Conservation (phyloP, 2,797 vertebrate species). For the Rhincodon typus region DNA sequence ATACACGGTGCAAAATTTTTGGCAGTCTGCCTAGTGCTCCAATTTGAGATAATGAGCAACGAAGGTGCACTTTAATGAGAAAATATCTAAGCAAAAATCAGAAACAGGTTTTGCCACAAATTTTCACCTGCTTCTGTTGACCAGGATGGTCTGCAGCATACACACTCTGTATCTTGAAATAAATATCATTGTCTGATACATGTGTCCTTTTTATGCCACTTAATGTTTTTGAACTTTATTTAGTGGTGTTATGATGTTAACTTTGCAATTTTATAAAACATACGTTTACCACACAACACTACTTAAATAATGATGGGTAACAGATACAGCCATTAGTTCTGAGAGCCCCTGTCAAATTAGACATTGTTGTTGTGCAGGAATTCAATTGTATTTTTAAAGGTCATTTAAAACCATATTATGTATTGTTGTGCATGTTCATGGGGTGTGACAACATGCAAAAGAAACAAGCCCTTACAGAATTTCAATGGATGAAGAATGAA, state of each 20-base stretch:
- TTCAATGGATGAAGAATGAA: background rate
- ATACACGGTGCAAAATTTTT: background rate
- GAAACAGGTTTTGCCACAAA: background rate
- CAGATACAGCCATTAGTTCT: background rate
- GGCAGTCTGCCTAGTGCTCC: background rate
- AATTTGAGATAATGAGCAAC: background rate
- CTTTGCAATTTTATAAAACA: background rate
- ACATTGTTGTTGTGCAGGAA: background rate
- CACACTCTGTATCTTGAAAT: background rate
- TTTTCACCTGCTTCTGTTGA: background rate
- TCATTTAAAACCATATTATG: constrained; percentile 50
- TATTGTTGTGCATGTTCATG: constrained; percentile 40
- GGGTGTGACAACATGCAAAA: constrained; percentile 2
- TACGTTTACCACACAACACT: background rate
- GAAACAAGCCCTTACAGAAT: background rate
- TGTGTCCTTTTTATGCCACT: constrained; percentile 17
- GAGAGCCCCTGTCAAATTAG: background rate
- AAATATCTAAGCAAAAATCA: background rate
- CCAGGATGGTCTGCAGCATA: background rate
- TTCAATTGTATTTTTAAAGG: constrained; percentile 51
- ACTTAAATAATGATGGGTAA: background rate
- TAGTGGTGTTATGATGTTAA: constrained; percentile 35
- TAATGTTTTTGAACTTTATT: constrained; percentile 43
- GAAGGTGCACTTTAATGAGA: background rate
- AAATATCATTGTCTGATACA: constrained; percentile 41